Evolutionary conservation across 2,888 invertebrate genomes (phyloP).

Genomic region (Hetaerina titia): DNA sequence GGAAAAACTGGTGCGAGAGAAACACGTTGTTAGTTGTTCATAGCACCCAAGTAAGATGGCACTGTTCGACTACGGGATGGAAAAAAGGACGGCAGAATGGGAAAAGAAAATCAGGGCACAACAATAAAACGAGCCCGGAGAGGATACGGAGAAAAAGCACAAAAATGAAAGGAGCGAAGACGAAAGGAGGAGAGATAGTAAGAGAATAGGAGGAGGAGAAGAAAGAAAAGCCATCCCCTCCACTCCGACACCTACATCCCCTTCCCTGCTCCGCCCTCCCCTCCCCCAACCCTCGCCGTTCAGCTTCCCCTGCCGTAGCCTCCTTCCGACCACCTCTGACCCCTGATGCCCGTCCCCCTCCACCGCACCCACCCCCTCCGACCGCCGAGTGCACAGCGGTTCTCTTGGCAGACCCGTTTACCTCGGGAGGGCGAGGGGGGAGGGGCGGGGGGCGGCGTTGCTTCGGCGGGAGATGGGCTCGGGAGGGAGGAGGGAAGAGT

Average conservation of each 20-base stretch:
- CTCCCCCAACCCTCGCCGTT: background rate
- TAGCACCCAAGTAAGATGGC: no score
- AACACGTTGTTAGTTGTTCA: no score
- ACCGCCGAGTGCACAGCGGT: constrained; percentile 2
- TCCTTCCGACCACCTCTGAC: constrained; percentile 55
- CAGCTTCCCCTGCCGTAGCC: background rate
- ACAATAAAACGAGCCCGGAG: background rate
- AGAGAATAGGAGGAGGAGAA: background rate
- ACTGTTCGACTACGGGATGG: background rate
- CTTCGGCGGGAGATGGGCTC: constrained; percentile 33
- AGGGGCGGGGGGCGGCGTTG: background rate
- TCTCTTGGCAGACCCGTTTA: constrained; percentile 59
- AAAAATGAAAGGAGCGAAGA: background rate
- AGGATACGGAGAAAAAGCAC: background rate
- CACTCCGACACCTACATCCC: background rate
- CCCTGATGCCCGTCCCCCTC: constrained; percentile 20
- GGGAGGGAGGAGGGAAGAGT: constrained; percentile 1
- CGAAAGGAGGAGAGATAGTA: background rate
- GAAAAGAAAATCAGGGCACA: background rate
- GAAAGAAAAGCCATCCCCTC: background rate
- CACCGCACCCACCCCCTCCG: background rate
- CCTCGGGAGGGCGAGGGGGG: constrained; percentile 38
- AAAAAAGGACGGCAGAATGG: background rate
- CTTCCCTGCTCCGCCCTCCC: background rate
- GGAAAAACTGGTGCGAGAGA: no score